phyloP scores from a whole-genome alignment of 1,140 invertebrate species.

The Zaprionus camerounensis region DNA sequence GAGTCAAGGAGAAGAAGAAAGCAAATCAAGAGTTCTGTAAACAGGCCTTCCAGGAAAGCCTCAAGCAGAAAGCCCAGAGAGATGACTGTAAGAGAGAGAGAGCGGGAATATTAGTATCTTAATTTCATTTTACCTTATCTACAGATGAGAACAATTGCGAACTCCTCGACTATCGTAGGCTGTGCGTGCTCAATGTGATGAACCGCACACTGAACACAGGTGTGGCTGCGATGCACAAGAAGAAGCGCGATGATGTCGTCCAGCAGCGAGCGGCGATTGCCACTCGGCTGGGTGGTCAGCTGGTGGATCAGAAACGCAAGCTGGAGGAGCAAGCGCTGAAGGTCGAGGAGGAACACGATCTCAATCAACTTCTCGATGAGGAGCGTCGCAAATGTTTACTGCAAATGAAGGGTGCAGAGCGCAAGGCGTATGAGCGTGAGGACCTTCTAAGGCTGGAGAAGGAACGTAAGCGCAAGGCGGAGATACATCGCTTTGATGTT shows the following conservation, averaged over 20 bases:
- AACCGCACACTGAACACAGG: constrained; percentile 41
- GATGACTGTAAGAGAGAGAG: constrained; percentile 42
- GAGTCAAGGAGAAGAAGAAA: constrained; percentile 21
- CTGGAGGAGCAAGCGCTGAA: not conserved
- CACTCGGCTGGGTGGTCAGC: not conserved
- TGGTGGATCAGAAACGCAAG: not conserved
- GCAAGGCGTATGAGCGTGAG: constrained; percentile 44
- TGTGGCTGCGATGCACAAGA: constrained; percentile 5
- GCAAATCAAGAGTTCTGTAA: constrained; percentile 44
- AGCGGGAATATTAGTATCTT: not conserved
- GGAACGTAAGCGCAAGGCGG: not conserved
- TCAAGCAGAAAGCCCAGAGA: constrained; percentile 47
- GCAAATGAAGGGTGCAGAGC: constrained; percentile 23
- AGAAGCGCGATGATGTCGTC: constrained; percentile 4
- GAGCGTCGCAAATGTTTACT: constrained; percentile 33
- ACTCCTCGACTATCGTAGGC: constrained; percentile 48
- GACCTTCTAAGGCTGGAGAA: constrained; percentile 7
- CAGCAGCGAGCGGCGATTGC: constrained; percentile 13
- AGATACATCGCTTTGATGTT: constrained; percentile 53
- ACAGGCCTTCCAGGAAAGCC: constrained; percentile 37
- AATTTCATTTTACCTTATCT: not conserved
- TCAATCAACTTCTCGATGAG: constrained; percentile 35
- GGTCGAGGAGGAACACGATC: constrained; percentile 17
- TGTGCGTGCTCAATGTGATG: constrained; percentile 56
- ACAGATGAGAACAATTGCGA: constrained; percentile 53